Percentiles rank a stretch among this genome's conserved stretches.
phyloP scores from a whole-genome alignment of 2,113 vertebrate genomes.

The Macaca mulatta region DNA sequence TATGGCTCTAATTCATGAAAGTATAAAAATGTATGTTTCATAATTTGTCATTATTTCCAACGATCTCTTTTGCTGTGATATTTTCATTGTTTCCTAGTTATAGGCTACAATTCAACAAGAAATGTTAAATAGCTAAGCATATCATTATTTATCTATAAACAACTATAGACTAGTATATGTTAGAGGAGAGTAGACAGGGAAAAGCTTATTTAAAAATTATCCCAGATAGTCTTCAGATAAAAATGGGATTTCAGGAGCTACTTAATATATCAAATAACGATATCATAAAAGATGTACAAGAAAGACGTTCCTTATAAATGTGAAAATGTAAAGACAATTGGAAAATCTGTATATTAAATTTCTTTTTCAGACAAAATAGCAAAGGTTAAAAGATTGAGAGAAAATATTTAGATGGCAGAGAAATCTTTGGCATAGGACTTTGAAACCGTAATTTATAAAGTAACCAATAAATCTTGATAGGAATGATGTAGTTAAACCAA shows the following conservation, averaged over 20 bases:
- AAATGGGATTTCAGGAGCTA: not conserved
- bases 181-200: not conserved
- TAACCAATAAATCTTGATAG: not conserved
- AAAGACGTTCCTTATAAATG: not conserved
- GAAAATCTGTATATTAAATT: not conserved
- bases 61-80: not conserved
- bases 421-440: not conserved
- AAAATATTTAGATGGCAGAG: not conserved
- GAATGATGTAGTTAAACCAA: not conserved
- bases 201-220: not conserved
- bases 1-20: not conserved
- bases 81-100: not conserved
- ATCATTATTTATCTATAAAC: not conserved
- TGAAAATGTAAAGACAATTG: not conserved
- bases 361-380: not conserved
- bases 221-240: not conserved
- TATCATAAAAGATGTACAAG: not conserved
- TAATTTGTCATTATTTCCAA: not conserved
- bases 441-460: not conserved
- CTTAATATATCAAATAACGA: not conserved
- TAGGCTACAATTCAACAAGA: not conserved
- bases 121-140: not conserved
- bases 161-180: not conserved
- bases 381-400: not conserved
- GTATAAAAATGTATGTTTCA: not conserved